These are phyloP conservation scores for Alligator sinensis DNA, from an alignment of 2,113 vertebrate species.

Conservation along the genomic window DNA sequence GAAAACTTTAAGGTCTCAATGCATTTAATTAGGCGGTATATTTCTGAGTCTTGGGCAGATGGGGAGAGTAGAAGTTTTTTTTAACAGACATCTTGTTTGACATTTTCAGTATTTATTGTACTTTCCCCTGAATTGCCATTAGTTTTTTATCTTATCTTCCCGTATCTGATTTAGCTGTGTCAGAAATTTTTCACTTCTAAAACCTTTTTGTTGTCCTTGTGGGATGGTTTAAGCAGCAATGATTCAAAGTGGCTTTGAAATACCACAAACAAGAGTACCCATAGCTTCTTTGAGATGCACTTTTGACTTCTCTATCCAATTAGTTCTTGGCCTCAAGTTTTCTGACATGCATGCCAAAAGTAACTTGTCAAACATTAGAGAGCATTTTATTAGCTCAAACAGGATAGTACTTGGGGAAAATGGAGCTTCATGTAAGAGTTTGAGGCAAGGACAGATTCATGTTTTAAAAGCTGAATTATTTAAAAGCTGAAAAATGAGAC, in stretches of 20 bases:
- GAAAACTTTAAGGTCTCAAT: background rate
- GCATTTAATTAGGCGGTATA: background rate
- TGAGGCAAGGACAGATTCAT: background rate
- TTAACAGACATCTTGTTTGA: background rate
- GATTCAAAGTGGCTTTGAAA: background rate
- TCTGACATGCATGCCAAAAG: background rate
- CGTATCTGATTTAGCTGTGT: background rate
- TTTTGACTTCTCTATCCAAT: conserved; percentile 30
- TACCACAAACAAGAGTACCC: background rate
- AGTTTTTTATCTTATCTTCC: conserved; percentile 6
- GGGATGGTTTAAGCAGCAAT: background rate
- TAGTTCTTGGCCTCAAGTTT: conserved; percentile 28
- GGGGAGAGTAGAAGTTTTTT: background rate
- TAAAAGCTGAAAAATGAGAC: background rate
- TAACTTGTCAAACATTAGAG: conserved; percentile 10
- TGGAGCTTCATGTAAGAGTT: background rate
- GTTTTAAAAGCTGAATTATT: background rate
- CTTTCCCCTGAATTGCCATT: background rate
- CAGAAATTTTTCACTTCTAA: conserved; percentile 24
- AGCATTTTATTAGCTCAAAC: background rate
- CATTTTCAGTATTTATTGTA: background rate
- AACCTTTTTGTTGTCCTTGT: conserved; percentile 11
- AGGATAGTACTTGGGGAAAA: background rate
- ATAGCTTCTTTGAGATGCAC: background rate
- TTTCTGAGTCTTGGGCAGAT: background rate